Base-by-base conservation (phyloP, 1,140 invertebrate genomes). In the Asbolus verrucosus region DNA sequence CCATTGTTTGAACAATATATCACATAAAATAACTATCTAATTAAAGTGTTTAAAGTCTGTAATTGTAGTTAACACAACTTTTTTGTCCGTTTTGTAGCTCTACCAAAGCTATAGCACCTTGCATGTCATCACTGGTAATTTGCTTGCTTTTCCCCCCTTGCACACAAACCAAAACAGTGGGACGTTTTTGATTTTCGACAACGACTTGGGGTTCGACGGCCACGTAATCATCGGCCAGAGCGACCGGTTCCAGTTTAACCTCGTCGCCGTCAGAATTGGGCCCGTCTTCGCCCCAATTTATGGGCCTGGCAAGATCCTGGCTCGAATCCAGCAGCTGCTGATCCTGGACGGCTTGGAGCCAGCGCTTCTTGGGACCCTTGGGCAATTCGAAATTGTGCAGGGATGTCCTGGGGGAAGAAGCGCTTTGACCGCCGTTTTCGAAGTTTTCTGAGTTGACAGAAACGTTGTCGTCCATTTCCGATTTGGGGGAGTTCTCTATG, bases 311-410 rank as follows among this genome's bases (percentile, higher is more conserved):
- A 77, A 86, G 66, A 78, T 83, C 71, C 79, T 76, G 69, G 78
- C 82, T 78, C 78, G 83, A 9, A 78, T 84, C 66, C 74, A 78
- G 78, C 15, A 84, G 60, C 24, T 84, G 81, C 61, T 85, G 84
- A 9, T 89, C 85, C 16, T 85, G 75, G 14, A 84, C 82, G 0
- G 86, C 87, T 78, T 88, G 86, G 8, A 88, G 72, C 88, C 88
- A 89, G n/a, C 87, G 81, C 73, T 88, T 88, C 75, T 89, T 89
- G 18, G 87, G 81, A 73, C 88, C 88, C 76, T 89, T 89, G 14
- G 87, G 87, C 67, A 88, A 83, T 63, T 87, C 77, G 76, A 82
- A 50, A 69, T 59, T 71, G 66, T 69, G 70, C 67, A 43, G 59
- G 6, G 67, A 71, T 41, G 36, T 69, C 61, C 62, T 33, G 14